These are phyloP conservation scores for Neoitamus cyanurus DNA, from an alignment of 2,888 invertebrate genomes.

Conservation along the genomic window DNA sequence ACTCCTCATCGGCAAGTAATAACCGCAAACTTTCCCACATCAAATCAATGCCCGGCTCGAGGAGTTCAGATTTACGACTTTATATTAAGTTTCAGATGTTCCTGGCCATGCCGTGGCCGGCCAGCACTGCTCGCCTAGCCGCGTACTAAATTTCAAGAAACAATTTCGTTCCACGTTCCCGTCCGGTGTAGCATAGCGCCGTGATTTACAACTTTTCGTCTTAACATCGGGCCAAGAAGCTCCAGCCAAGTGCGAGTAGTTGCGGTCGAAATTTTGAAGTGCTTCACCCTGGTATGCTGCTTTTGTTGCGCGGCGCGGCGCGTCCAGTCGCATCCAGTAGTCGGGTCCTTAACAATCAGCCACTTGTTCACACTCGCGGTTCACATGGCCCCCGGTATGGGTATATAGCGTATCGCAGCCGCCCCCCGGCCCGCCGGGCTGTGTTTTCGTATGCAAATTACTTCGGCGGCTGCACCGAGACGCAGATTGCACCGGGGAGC, in stretches of 20 bases:
- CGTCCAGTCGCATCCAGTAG: slow-evolving; percentile 25
- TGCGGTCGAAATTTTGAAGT: slow-evolving; percentile 29
- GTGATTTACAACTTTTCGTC: slow-evolving; percentile 26
- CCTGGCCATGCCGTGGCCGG: background rate
- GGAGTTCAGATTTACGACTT: slow-evolving; percentile 30
- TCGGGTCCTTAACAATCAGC: slow-evolving; percentile 40
- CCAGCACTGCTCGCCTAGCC: background rate
- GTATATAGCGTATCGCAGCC: background rate
- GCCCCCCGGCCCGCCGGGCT: background rate
- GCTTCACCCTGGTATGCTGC: slow-evolving; percentile 25
- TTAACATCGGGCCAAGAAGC: background rate
- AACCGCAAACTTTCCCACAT: slow-evolving; percentile 40
- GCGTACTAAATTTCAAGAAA: slow-evolving; percentile 34
- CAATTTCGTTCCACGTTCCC: slow-evolving; percentile 24
- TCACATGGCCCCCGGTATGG: slow-evolving; percentile 2
- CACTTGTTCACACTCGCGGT: slow-evolving; percentile 43
- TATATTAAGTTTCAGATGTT: slow-evolving; percentile 34
- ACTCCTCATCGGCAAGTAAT: slow-evolving; percentile 33
- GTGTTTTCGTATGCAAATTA: slow-evolving; percentile 39
- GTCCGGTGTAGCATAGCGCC: background rate
- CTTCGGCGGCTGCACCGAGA: background rate
- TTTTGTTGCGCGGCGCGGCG: background rate
- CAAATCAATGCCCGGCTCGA: slow-evolving; percentile 23
- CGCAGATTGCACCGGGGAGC: slow-evolving; percentile 35
- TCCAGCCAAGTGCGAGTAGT: background rate